Evolutionary conservation across 2,113 vertebrate genomes (phyloP).

Genomic region (Ictalurus punctatus): DNA sequence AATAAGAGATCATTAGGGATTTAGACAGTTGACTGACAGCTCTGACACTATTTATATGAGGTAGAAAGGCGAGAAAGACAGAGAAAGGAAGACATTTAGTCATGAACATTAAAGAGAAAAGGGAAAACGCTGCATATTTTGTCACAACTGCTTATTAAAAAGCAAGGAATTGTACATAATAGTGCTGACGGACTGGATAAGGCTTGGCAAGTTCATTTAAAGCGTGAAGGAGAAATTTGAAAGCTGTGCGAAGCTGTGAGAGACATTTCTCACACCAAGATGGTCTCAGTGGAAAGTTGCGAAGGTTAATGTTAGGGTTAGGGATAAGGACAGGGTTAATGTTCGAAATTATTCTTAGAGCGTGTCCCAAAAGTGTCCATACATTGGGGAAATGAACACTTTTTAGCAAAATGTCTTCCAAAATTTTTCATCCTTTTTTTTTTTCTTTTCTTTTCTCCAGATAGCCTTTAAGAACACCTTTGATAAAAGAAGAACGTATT

Average conservation of each 20-base stretch:
- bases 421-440: too few species aligned
- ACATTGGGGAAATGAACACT: too few species aligned
- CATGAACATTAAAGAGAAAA: background rate
- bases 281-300: background rate
- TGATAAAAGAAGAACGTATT: too few species aligned
- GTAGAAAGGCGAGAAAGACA: constrained; percentile 58
- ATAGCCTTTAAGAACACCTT: too few species aligned
- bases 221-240: background rate
- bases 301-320: background rate
- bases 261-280: background rate
- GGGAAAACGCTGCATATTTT: background rate
- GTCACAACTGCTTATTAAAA: background rate
- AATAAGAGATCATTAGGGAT: constrained; percentile 20
- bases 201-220: background rate
- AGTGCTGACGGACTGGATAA: constrained; percentile 63
- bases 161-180: constrained; percentile 67
- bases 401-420: too few species aligned
- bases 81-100: constrained; percentile 56
- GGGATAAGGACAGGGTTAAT: background rate
- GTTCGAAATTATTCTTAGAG: background rate
- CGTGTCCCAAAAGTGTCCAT: too few species aligned
- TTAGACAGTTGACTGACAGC: constrained; percentile 24
- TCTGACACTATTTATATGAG: constrained; percentile 3
- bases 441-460: too few species aligned
- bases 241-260: background rate